Evolutionary conservation across 2,797 vertebrate genomes (phyloP).

Genomic region (Amblyopsis hoosieri): DNA sequence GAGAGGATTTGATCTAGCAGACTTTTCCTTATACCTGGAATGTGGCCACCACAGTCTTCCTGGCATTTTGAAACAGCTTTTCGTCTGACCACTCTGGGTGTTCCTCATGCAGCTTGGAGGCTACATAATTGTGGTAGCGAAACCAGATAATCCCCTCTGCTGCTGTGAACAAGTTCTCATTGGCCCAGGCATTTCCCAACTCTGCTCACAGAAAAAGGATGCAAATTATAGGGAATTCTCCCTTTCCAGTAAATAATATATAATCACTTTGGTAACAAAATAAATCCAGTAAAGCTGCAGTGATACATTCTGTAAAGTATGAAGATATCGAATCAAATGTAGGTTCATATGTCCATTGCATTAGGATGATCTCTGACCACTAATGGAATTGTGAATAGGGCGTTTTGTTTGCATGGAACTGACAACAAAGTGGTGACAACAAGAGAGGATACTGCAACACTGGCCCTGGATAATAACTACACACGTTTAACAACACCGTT

Average conservation of each 20-base stretch:
- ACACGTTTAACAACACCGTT: slow-evolving; percentile 41
- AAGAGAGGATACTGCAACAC: slow-evolving; percentile 29
- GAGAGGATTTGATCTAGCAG: slow-evolving; percentile 49
- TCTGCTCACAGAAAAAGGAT: slow-evolving; percentile 72
- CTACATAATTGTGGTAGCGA: slow-evolving; percentile 93
- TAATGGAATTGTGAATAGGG: slow-evolving; percentile 30
- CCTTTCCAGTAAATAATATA: slow-evolving; percentile 11
- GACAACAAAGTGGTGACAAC: slow-evolving; percentile 41
- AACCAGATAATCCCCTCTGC: slow-evolving; percentile 91
- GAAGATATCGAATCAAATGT: not conserved
- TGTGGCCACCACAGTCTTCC: slow-evolving; percentile 89
- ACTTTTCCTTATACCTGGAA: slow-evolving; percentile 87
- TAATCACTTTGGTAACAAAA: not conserved
- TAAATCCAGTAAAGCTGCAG: not conserved
- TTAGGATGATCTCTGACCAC: slow-evolving; percentile 22
- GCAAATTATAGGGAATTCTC: slow-evolving; percentile 33
- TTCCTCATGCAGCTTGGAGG: slow-evolving; percentile 67
- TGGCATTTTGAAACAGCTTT: slow-evolving; percentile 90
- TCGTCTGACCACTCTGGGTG: slow-evolving; percentile 89
- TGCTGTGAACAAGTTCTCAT: slow-evolving; percentile 90
- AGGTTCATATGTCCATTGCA: not conserved
- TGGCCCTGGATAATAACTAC: slow-evolving; percentile 39
- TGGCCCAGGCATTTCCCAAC: slow-evolving; percentile 91
- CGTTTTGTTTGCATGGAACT: slow-evolving; percentile 51
- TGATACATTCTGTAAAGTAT: not conserved